Evolutionary conservation across 2,113 vertebrate species (phyloP).

Genomic region (Numenius arquata): DNA sequence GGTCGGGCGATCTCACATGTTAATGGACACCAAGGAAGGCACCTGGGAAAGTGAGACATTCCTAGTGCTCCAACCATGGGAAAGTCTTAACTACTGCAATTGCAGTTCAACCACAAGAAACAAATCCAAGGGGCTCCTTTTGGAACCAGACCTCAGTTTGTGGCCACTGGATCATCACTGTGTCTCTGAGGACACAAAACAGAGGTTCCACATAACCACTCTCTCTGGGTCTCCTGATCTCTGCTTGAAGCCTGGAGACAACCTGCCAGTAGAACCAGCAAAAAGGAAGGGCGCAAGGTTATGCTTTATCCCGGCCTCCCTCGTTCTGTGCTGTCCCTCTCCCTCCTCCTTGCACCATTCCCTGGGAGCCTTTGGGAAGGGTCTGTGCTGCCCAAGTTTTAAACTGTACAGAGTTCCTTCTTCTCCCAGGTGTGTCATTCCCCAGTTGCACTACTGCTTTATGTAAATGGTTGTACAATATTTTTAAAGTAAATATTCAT

Average conservation of each 20-base stretch:
- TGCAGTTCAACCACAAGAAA: background rate
- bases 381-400: background rate
- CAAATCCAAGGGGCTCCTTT: background rate
- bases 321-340: background rate
- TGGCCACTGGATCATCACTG: background rate
- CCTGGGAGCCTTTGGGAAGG: background rate
- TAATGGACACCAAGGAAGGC: background rate
- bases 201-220: background rate
- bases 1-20: background rate
- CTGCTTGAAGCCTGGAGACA: background rate
- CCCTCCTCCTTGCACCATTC: background rate
- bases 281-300: background rate
- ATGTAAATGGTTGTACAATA: background rate
- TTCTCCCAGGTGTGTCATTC: background rate
- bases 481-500: background rate
- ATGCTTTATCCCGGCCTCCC: background rate
- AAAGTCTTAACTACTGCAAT: background rate
- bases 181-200: background rate
- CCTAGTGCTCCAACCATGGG: background rate
- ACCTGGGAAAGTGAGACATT: background rate
- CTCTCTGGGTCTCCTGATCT: background rate
- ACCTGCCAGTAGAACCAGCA: background rate
- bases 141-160: background rate
- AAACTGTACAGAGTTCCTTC: background rate
- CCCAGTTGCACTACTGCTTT: background rate